Base-by-base conservation (phyloP, 2,113 vertebrate species). In the Ictalurus furcatus region DNA sequence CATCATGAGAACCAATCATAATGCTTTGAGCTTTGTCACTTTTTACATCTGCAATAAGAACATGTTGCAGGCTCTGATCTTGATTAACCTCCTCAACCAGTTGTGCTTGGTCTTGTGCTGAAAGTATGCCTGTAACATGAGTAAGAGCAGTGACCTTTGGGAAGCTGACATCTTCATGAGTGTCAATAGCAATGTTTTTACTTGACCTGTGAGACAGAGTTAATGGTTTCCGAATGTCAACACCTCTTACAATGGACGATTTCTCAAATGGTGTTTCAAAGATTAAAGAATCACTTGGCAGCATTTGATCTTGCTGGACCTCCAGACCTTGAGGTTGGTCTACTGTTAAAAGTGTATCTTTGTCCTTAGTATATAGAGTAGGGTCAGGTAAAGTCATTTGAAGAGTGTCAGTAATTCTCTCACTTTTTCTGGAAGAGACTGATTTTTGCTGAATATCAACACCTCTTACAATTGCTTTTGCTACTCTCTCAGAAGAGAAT, bases 21-120 rank as follows among this genome's bases (percentile, higher is more conserved):
- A 65, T 48, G 13, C 59, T 52, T 48, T 67, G 7, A 19, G 85
- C 78, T 90, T 92, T 90, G 86, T 67, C 78, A 85, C 92, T 92
- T 92, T 87, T 89, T 84, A 76, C 0, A n/a, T 93, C 34, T 56
- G 84, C 92, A 69, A n/a, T 44, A n/a, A 85, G 40, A 85, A 3
- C 6, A 48, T 13, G n/a, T 23, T 48, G 84, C 16, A 30, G 25
- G 28, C 28, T 6, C 5, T 71, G 67, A 58, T 85, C 28, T 71
- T 85, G n/a, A 40, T 83, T 59, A 40, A 5, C 58, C 14, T 65
- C 56, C 23, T 65, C 44, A 85, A 34, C 23, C 40, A 63, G 21
- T 25, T 28, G 54, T 65, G 40, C n/a, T 79, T 87, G 37, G 14
- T 79, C 86, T 54, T 61, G 59, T 14, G 4, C 25, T 78, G 40